Evolutionary conservation across 1,140 invertebrate species (phyloP).

Genomic region (Rhysida immarginata): DNA sequence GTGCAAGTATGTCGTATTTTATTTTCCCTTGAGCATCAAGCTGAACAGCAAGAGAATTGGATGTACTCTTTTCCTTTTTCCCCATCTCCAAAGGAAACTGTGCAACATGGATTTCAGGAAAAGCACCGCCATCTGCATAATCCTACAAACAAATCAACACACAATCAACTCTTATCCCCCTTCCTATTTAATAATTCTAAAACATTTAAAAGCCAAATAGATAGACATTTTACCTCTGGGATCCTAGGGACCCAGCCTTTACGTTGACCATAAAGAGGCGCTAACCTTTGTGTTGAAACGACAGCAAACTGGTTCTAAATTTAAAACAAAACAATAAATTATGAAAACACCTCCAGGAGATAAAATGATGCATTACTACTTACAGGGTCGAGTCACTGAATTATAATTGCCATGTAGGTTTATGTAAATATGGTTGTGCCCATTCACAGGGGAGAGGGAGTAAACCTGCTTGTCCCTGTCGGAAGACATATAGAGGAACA

Average conservation of each 20-base stretch:
- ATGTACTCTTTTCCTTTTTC: conserved; percentile 37
- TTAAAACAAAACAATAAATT: neutral
- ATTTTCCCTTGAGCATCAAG: conserved; percentile 86
- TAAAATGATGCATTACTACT: neutral
- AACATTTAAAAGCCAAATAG: neutral
- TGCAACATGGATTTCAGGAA: conserved; percentile 93
- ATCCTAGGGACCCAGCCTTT: conserved; percentile 84
- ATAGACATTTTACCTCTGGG: conserved; percentile 48
- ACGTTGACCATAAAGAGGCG: conserved; percentile 92
- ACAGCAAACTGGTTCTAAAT: conserved; percentile 33
- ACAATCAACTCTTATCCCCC: conserved; percentile 6
- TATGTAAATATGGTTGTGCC: too few species aligned
- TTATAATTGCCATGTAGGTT: too few species aligned
- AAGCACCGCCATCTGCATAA: conserved; percentile 92
- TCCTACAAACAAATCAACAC: conserved; percentile 43
- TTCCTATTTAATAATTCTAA: neutral
- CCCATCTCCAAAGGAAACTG: conserved; percentile 90
- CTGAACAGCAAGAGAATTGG: conserved; percentile 85
- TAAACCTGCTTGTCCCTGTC: neutral
- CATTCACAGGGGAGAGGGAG: too few species aligned
- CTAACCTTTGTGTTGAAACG: conserved; percentile 63
- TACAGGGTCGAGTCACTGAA: neutral
- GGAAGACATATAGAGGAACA: neutral
- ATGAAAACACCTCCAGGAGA: neutral
- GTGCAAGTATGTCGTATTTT: conserved; percentile 90